These are phyloP conservation scores for Poecilia wingei DNA, from an alignment of 2,797 vertebrate genomes.

Conservation along the genomic window DNA sequence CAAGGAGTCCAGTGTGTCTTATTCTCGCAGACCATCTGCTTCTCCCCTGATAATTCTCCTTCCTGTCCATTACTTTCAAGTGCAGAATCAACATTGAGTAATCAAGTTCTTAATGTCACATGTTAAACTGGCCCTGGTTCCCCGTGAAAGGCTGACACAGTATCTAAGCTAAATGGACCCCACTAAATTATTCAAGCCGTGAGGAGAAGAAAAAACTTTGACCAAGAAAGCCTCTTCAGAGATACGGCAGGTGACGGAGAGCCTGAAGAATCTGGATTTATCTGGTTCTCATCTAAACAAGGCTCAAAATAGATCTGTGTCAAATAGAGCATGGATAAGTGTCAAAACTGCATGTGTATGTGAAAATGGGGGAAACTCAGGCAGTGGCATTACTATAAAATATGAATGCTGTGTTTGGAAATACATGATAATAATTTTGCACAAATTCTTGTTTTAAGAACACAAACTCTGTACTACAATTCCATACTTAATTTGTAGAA, in stretches of 20 bases:
- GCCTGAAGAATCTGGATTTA: conserved; percentile 37
- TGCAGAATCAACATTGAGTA: conserved; percentile 54
- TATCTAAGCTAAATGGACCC: conserved; percentile 70
- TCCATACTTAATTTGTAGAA: not conserved
- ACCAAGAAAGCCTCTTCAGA: conserved; percentile 43
- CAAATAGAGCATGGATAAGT: not conserved
- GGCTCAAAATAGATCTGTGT: conserved; percentile 8
- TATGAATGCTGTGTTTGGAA: not conserved
- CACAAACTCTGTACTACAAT: not conserved
- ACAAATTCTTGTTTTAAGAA: not conserved
- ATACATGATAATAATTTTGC: not conserved
- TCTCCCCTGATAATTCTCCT: conserved; percentile 33
- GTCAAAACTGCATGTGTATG: conserved; percentile 17
- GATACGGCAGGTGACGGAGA: conserved; percentile 35
- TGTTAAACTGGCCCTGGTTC: conserved; percentile 52
- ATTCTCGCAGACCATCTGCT: conserved; percentile 35
- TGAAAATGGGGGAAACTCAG: conserved; percentile 4
- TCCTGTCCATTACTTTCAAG: conserved; percentile 58
- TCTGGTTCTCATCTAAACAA: conserved; percentile 33
- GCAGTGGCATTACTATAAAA: not conserved
- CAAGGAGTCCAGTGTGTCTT: conserved; percentile 44
- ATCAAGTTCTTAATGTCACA: conserved; percentile 62
- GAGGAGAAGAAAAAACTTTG: conserved; percentile 43
- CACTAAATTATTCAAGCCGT: conserved; percentile 70
- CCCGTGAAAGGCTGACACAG: conserved; percentile 70